Evolutionary conservation across 2,888 invertebrate genomes (phyloP).

Genomic region (Margaritifera margaritifera): DNA sequence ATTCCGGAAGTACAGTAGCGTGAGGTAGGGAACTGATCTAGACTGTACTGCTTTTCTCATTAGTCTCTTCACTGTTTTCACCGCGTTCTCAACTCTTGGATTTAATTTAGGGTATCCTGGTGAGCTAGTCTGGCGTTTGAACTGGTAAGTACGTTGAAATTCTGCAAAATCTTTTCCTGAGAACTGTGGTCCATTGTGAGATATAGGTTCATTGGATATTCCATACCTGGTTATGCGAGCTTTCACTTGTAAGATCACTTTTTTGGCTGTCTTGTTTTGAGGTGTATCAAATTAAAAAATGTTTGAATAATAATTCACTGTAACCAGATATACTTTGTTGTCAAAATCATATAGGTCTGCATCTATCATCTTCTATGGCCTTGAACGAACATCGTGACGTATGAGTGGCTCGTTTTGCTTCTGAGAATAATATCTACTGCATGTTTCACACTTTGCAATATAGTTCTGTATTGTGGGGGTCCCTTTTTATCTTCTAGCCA

Average conservation of each 20-base stretch:
- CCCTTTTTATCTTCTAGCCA: slow-evolving; percentile 20
- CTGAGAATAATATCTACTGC: neutral
- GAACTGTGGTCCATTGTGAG: no score
- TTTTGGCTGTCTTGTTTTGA: neutral
- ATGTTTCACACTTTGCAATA: neutral
- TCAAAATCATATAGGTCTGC: slow-evolving; percentile 13
- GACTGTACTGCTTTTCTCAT: slow-evolving; percentile 6
- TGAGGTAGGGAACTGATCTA: no score
- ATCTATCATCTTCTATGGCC: slow-evolving; percentile 11
- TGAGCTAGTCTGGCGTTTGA: no score
- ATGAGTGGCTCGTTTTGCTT: slow-evolving; percentile 8
- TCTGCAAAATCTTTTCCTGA: no score
- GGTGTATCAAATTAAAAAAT: slow-evolving; percentile 10
- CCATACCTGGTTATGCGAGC: neutral
- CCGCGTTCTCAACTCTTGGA: neutral
- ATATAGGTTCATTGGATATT: no score
- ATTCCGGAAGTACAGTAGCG: no score
- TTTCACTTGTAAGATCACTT: slow-evolving; percentile 7
- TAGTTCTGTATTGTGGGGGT: neutral
- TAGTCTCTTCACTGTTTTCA: slow-evolving; percentile 7
- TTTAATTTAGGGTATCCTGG: no score
- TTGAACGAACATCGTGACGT: slow-evolving; percentile 10
- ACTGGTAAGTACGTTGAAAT: no score
- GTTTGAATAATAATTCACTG: slow-evolving; percentile 10
- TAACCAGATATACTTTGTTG: neutral